These are phyloP conservation scores for Linepithema humile DNA, from an alignment of 1,140 invertebrate species.

Conservation along the genomic window DNA sequence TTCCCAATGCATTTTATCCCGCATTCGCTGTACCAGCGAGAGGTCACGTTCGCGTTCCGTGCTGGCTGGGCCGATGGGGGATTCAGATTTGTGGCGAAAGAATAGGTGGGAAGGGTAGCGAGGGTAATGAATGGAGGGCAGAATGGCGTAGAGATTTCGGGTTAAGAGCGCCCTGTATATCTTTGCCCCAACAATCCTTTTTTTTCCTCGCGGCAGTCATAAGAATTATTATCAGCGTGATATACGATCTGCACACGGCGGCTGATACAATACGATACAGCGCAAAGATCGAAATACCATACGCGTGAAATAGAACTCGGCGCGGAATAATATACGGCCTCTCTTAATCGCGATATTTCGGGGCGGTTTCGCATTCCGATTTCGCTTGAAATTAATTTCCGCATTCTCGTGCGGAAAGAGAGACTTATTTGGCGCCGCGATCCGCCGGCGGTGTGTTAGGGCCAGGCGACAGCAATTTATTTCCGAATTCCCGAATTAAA, in stretches of 20 bases:
- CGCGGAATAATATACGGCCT: conserved; percentile 15
- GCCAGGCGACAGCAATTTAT: conserved; percentile 25
- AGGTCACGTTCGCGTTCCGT: conserved; percentile 64
- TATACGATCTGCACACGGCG: conserved; percentile 47
- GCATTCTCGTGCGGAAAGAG: conserved; percentile 1
- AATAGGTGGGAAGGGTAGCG: conserved; percentile 37
- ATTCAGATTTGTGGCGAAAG: conserved; percentile 66
- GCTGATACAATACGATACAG: conserved; percentile 54
- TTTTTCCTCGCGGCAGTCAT: conserved; percentile 16
- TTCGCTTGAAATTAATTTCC: conserved; percentile 51
- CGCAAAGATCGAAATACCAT: conserved; percentile 53
- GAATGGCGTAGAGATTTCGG: conserved; percentile 61
- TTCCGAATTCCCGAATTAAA: conserved; percentile 36
- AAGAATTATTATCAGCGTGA: conserved; percentile 55
- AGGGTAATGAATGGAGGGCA: conserved; percentile 61
- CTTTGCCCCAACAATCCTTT: conserved; percentile 52
- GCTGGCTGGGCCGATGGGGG: conserved; percentile 47
- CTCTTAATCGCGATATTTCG: conserved; percentile 38
- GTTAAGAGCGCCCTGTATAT: conserved; percentile 58
- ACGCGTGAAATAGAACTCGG: conserved; percentile 35
- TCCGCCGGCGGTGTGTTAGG: neutral
- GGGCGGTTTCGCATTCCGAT: conserved; percentile 24
- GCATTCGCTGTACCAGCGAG: conserved; percentile 60
- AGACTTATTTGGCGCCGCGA: conserved; percentile 15
- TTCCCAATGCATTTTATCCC: conserved; percentile 78